A percentile compares a stretch with the other conserved stretches of the same genome.
phyloP scores from a whole-genome alignment of 2,797 vertebrate species.

The Orestias chungarensis region DNA sequence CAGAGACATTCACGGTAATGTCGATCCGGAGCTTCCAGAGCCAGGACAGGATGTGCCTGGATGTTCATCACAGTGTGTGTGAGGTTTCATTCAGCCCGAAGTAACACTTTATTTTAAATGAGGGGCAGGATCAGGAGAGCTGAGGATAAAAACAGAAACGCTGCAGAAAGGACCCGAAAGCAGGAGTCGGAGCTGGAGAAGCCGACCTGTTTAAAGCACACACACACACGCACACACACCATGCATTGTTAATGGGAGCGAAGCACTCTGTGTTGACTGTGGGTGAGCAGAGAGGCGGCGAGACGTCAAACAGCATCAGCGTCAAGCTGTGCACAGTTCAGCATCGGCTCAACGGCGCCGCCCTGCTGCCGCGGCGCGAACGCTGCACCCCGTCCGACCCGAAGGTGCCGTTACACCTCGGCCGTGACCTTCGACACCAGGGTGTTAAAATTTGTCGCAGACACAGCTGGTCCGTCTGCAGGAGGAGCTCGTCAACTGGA shows the following conservation, averaged over 20 bases:
- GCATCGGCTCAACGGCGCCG: conserved; percentile 27
- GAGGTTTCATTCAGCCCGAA: neutral
- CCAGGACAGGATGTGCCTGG: no score
- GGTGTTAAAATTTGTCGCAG: neutral
- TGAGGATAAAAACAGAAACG: neutral
- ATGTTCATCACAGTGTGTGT: neutral
- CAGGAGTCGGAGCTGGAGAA: conserved; percentile 3
- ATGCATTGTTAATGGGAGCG: conserved; percentile 57
- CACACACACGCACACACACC: conserved; percentile 1
- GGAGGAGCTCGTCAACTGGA: neutral
- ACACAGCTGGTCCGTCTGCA: neutral
- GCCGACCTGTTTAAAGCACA: conserved; percentile 2
- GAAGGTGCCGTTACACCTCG: neutral
- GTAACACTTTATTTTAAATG: neutral
- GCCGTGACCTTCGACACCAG: neutral
- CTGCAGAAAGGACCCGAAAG: conserved; percentile 11
- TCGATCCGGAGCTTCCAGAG: neutral
- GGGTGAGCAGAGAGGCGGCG: conserved; percentile 46
- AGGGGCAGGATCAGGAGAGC: neutral
- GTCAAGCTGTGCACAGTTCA: conserved; percentile 43
- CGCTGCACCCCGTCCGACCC: conserved; percentile 2
- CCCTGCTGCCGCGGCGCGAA: conserved; percentile 37
- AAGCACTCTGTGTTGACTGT: conserved; percentile 57
- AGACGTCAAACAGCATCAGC: conserved; percentile 58
- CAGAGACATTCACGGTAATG: neutral